Base-by-base conservation (phyloP, 2,113 vertebrate species). In the Passerina amoena region DNA sequence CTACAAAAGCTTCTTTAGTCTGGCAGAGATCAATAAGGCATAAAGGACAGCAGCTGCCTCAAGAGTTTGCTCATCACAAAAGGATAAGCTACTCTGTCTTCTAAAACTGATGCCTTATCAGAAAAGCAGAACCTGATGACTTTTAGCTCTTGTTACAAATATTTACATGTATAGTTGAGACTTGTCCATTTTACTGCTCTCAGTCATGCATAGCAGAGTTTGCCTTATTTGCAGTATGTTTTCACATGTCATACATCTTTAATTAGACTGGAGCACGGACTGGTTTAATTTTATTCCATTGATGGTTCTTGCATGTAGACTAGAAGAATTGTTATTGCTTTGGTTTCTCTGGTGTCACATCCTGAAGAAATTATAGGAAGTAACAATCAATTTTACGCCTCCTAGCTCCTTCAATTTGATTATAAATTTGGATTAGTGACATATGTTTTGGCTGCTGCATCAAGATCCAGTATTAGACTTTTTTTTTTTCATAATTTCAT, bases 191-290 rank as follows among this genome's bases (percentile, higher is more conserved):
- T 91, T 77, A 56, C 72, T 88, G 80, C 45, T 73, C 50, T 91
- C 54, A 60, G 31, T 54, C 61, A 60, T 33, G 68, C 76, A 24
- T n/a, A 66, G 45, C 59, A 59, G 79, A 77, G 20, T 61, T 80
- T 94, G 80, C n/a, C 24, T 84, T 91, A 71, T 89, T 95, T 96
- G 79, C 56, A 75, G 9, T 63, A 47, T 54, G 51, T 84, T 91
- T 92, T 92, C 92, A 50, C 6, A 6, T 76, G 64, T 77, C 11
- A 1, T 30, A 78, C 68, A 78, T 83, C 47, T 84, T 91, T 77
- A 89, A 78, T 66, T 60, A 92, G 64, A 18, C 44, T 72, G 31
- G 9, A 64, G 27, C 45, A 53, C 45, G 57, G 65, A 30, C 42
- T 75, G n/a, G 9, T n/a, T 93, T 87, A 21, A 33, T 47, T 69